Evolutionary conservation across 1,140 invertebrate species (phyloP), one percentile per base, ranked within the genome.

Genomic region (Drosophila nebulosa): DNA sequence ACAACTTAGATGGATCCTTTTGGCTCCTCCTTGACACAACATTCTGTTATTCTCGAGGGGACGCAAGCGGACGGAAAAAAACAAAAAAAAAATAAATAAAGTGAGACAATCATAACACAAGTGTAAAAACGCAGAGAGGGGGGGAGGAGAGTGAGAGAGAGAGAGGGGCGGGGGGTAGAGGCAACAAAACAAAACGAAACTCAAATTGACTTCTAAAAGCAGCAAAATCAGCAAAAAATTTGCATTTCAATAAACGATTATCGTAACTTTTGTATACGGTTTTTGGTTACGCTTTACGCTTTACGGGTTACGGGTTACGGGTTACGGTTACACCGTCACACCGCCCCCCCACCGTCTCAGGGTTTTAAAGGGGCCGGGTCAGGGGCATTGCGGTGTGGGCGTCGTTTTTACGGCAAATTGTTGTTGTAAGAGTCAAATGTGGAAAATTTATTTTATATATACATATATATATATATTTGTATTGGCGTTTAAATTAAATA

Each of bases 161-260:
- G n/a, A n/a, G n/a, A n/a, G n/a, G n/a, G n/a, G n/a, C n/a, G n/a
- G n/a, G n/a, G n/a, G n/a, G n/a, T n/a, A n/a, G 27, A 9, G n/a
- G 7, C 22, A 18, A 68, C 55, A 73, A 69, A 64, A 69, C 18
- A 63, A 42, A 32, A 64, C 59, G 27, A 64, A 78, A 80, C 78
- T 68, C 83, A 88, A 86, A 86, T 86, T 88, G 83, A 86, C 83
- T 86, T 78, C 83, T 86, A 86, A 86, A 86, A 86, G 83, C 83
- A 75, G 81, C 83, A 79, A 83, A 86, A 86, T 86, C 83, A 86
- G 83, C 83, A 88, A 88, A 83, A 86, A 86, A 86, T 86, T 86
- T 86, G 83, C 83, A 86, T 86, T 86, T 86, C 83, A 86, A 86
- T 86, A 86, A 86, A 86, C 83, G 83, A 86, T 86, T 86, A 86